These are phyloP conservation scores for Drosophila mercatorum DNA, from an alignment of 2,888 invertebrate genomes.

Conservation along the genomic window DNA sequence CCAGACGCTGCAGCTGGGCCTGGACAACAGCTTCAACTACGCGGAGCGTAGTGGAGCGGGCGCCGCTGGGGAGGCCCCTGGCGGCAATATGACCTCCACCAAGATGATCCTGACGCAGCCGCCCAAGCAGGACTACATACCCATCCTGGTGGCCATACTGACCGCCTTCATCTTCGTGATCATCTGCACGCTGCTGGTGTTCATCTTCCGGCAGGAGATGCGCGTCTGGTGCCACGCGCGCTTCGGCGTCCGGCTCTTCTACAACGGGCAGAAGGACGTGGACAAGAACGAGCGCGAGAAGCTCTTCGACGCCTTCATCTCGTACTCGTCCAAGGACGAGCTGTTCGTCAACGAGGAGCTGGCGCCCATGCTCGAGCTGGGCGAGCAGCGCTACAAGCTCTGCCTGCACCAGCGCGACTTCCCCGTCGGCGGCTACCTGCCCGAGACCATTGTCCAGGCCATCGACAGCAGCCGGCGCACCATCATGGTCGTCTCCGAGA, in stretches of 20 bases:
- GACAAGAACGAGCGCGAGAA: slow-evolving; percentile 93
- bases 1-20: slow-evolving; percentile 64
- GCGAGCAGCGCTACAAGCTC: slow-evolving; percentile 92
- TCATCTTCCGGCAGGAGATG: slow-evolving; percentile 92
- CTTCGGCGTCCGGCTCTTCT: slow-evolving; percentile 92
- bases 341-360: slow-evolving; percentile 94
- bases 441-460: slow-evolving; percentile 96
- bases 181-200: slow-evolving; percentile 90
- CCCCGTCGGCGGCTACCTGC: slow-evolving; percentile 94
- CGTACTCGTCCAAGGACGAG: slow-evolving; percentile 97
- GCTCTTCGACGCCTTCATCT: slow-evolving; percentile 97
- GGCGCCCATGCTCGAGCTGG: slow-evolving; percentile 93
- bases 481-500: slow-evolving; percentile 95
- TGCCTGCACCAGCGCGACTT: slow-evolving; percentile 97
- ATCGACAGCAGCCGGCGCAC: slow-evolving; percentile 96
- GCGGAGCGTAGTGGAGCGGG: slow-evolving; percentile 47
- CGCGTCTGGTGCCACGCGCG: slow-evolving; percentile 95
- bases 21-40: slow-evolving; percentile 57
- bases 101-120: slow-evolving; percentile 84
- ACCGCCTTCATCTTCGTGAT: slow-evolving; percentile 91
- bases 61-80: slow-evolving; percentile 70
- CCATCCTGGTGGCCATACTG: slow-evolving; percentile 91
- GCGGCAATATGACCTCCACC: slow-evolving; percentile 89
- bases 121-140: slow-evolving; percentile 91
- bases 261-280: slow-evolving; percentile 89